Evolutionary conservation across 2,113 vertebrate species (phyloP), one percentile per base, ranked within the genome.

Genomic region (Ciconia maguari): DNA sequence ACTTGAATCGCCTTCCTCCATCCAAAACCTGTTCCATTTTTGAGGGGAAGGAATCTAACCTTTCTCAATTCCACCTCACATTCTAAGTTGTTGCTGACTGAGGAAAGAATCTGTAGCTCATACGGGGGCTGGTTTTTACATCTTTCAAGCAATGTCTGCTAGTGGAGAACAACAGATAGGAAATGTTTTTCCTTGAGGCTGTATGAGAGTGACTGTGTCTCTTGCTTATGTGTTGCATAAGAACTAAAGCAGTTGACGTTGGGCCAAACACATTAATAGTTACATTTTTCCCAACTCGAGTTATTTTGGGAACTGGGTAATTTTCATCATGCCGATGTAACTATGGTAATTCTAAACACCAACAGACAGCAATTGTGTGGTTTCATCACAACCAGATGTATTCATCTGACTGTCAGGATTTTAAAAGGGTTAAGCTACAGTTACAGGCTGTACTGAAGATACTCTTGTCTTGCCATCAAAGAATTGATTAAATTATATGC

Each of bases 301-400:
- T 82, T 95, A 95, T 94, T 95, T 89, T 94, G 66, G 52, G 69
- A 61, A 57, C 61, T 29, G 70, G 48, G 36, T 90, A 61, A 44
- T 64, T 91, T 92, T 87, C 30, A 72, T 79, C 65, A 2, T 72
- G 44, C 38, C 1, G 2, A 7, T 82, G 48, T 91, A 90, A 71
- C 79, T 89, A 30, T 71, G 71, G 42, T 55, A 57, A 52, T 95
- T 94, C 64, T 62, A 27, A 96, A 86, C 58, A 74, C 75, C 44
- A 79, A 32, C 62, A 92, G 44, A n/a, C 36, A 68, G n/a, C 69
- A 61, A 0, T 49, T 32, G 38, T 87, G 65, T 82, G 34, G 41
- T 71, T 93, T 89, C 30, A 11, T 89, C 52, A 62, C n/a, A 85
- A n/a, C 49, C 30, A 57, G 41, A 60, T 29, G 48, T 34, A 70